Conservation (phyloP, 2,113 vertebrate species). For the Serinus canaria region DNA sequence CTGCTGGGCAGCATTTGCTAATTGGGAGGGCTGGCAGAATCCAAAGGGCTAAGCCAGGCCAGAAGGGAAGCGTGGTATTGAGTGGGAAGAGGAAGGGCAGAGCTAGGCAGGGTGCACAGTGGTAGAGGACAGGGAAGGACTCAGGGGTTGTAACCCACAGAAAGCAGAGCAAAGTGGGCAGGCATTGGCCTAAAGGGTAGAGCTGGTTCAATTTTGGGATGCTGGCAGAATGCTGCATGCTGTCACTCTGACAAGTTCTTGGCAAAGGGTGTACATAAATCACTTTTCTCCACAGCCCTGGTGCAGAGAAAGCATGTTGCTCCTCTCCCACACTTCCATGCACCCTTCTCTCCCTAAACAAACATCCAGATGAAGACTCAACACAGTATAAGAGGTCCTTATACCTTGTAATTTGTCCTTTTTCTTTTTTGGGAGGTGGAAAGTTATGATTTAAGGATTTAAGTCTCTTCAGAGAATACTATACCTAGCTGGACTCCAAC, state of each 20-base stretch:
- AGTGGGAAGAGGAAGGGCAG: not conserved
- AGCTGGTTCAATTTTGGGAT: not conserved
- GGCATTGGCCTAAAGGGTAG: rapidly evolving
- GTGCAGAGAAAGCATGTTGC: not conserved
- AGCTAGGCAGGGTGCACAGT: not conserved
- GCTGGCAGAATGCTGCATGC: not conserved
- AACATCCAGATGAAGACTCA: not conserved
- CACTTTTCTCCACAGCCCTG: not conserved
- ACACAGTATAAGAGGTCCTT: not conserved
- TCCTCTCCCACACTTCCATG: not conserved
- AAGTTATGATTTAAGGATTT: not conserved
- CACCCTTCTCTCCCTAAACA: not conserved
- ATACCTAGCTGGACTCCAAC: not conserved
- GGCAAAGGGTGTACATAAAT: not conserved
- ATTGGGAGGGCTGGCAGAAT: not conserved
- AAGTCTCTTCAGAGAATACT: not conserved
- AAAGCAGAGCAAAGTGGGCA: not conserved
- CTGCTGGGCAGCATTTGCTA: not conserved
- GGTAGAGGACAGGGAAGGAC: not conserved
- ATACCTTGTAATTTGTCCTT: not conserved
- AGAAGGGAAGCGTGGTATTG: rapidly evolving
- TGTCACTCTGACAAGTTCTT: not conserved
- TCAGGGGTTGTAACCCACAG: not conserved
- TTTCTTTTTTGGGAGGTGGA: not conserved
- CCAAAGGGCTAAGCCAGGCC: not conserved